These are phyloP conservation scores for Dreissena polymorpha DNA, from an alignment of 1,140 invertebrate genomes.

Conservation along the genomic window DNA sequence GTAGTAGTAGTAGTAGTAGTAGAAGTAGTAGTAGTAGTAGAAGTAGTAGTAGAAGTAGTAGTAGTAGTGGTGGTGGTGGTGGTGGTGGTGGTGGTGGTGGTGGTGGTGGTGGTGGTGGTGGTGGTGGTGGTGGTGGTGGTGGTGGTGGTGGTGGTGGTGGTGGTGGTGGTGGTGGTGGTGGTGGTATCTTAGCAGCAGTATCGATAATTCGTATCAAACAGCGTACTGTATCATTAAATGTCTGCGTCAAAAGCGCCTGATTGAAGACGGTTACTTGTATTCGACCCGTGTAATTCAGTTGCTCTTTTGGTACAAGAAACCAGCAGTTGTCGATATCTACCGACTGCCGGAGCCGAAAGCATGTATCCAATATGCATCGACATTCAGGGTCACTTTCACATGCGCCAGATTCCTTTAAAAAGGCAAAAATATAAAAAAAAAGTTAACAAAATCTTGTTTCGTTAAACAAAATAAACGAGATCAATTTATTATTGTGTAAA, in stretches of 20 bases:
- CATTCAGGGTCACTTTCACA: conserved; percentile 2
- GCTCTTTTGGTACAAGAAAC: conserved; percentile 39
- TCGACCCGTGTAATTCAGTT: conserved; percentile 22
- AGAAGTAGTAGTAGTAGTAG: no score
- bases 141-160: background rate
- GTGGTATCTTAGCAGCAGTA: conserved; percentile 13
- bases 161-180: background rate
- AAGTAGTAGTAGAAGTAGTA: no score
- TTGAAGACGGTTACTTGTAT: conserved; percentile 33
- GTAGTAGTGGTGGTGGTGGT: no score
- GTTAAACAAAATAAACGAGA: no score
- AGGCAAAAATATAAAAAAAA: background rate
- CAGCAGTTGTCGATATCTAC: conserved; percentile 45
- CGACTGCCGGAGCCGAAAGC: conserved; percentile 12
- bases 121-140: conserved; percentile 9
- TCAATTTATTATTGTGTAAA: no score
- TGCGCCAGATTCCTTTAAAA: background rate
- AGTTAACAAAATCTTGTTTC: no score
- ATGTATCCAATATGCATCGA: conserved; percentile 11
- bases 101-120: conserved; percentile 37
- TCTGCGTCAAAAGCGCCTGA: conserved; percentile 26
- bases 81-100: conserved; percentile 33
- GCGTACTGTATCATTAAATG: background rate
- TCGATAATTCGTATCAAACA: conserved; percentile 15
- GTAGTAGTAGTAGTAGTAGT: no score